Evolutionary conservation across 1,140 invertebrate genomes (phyloP).

Genomic region (Philopotamus ludificatus): DNA sequence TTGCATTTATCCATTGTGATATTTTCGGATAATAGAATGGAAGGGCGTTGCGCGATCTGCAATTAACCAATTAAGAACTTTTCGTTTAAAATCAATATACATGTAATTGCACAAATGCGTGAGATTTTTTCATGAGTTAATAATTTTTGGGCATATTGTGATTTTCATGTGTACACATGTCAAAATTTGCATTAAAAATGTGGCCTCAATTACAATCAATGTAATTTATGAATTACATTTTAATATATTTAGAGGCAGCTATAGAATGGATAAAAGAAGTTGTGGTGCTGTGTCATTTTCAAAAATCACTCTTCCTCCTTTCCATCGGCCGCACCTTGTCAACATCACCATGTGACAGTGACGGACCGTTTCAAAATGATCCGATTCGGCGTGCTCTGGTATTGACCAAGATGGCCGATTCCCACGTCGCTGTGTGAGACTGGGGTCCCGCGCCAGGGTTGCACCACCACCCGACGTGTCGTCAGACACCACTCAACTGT

Average conservation of each 20-base stretch:
- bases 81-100: too few species aligned
- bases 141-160: too few species aligned
- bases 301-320: not conserved
- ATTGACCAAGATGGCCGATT: constrained; percentile 26
- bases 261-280: too few species aligned
- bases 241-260: too few species aligned
- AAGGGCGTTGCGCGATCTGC: too few species aligned
- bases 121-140: too few species aligned
- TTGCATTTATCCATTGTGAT: too few species aligned
- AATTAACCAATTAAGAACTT: too few species aligned
- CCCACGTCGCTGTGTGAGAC: constrained; percentile 19
- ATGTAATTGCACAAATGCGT: too few species aligned
- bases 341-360: not conserved
- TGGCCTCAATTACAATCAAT: not conserved
- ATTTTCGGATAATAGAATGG: too few species aligned
- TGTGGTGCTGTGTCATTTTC: too few species aligned
- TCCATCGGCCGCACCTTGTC: not conserved
- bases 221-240: not conserved
- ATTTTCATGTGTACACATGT: too few species aligned
- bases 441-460: not conserved
- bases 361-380: not conserved
- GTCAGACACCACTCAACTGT: constrained; percentile 9
- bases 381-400: not conserved
- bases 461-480: constrained; percentile 5
- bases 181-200: not conserved